Evolutionary conservation across 2,888 invertebrate genomes (phyloP).

Genomic region (Atethmia centrago): DNA sequence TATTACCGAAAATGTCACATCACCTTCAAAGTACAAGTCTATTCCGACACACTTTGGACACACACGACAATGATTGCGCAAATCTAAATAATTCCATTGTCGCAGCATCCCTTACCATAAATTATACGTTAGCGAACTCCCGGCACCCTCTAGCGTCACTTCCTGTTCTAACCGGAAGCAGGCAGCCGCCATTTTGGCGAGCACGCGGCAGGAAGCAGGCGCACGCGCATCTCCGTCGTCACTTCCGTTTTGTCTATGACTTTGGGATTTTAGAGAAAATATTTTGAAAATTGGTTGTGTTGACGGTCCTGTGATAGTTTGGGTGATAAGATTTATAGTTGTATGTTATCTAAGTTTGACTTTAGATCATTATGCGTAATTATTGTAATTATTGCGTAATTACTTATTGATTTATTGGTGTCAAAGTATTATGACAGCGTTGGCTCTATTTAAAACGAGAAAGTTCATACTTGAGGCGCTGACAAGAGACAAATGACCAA

Average conservation of each 20-base stretch:
- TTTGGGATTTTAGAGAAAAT: constrained; percentile 84
- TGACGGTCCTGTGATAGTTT: constrained; percentile 46
- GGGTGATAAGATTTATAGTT: constrained; percentile 65
- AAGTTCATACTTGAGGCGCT: no score
- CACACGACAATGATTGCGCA: constrained; percentile 77
- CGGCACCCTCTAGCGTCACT: constrained; percentile 81
- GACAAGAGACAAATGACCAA: no score
- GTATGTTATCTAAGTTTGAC: background rate
- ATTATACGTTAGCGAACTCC: constrained; percentile 78
- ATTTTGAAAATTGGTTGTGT: constrained; percentile 71
- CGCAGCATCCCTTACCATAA: constrained; percentile 84
- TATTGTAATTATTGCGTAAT: no score
- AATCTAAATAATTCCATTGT: constrained; percentile 74
- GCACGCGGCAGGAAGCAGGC: constrained; percentile 88
- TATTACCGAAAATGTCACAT: constrained; percentile 14
- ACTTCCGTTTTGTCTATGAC: constrained; percentile 83
- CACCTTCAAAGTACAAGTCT: constrained; percentile 18
- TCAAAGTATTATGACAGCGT: no score
- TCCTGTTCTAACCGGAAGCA: constrained; percentile 82
- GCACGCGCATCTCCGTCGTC: constrained; percentile 87
- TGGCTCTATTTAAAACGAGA: no score
- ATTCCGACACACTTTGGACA: constrained; percentile 16
- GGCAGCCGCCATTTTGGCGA: constrained; percentile 89
- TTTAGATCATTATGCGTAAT: constrained; percentile 1
- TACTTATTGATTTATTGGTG: no score